phyloP scores from a whole-genome alignment of 2,888 invertebrate genomes.

The Meganola albula region DNA sequence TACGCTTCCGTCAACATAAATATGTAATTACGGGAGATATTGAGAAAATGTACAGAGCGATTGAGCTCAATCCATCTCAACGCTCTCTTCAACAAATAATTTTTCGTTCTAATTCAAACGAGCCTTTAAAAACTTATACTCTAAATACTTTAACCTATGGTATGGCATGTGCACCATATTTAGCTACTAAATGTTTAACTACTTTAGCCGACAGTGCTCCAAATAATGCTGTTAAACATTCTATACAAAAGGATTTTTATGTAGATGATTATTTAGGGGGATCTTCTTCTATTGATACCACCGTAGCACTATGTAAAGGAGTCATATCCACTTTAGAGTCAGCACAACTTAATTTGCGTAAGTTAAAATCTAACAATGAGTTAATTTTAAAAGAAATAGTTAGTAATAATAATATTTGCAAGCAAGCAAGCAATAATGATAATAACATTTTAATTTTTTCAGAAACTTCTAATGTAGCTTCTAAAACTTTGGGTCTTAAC shows the following conservation, averaged over 20 bases:
- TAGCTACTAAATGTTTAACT: background rate
- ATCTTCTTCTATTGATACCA: background rate
- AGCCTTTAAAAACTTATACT: background rate
- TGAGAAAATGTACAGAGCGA: conserved; percentile 16
- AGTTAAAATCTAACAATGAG: background rate
- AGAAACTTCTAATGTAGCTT: background rate
- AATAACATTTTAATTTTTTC: no score
- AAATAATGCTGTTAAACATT: background rate
- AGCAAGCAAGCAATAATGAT: no score
- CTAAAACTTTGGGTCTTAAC: conserved; percentile 27
- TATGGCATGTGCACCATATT: background rate
- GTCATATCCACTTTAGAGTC: background rate
- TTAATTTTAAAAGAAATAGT: background rate
- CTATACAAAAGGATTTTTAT: background rate
- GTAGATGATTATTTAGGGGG: background rate
- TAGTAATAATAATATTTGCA: background rate
- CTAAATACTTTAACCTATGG: background rate
- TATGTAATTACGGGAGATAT: conserved; percentile 18
- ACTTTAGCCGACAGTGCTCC: background rate
- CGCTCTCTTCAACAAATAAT: background rate
- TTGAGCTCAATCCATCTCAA: background rate
- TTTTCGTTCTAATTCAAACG: background rate
- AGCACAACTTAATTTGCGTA: background rate
- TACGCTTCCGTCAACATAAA: conserved; percentile 16
- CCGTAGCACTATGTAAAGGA: background rate